Conservation (phyloP, 2,797 vertebrate species). For the Merluccius polli region DNA sequence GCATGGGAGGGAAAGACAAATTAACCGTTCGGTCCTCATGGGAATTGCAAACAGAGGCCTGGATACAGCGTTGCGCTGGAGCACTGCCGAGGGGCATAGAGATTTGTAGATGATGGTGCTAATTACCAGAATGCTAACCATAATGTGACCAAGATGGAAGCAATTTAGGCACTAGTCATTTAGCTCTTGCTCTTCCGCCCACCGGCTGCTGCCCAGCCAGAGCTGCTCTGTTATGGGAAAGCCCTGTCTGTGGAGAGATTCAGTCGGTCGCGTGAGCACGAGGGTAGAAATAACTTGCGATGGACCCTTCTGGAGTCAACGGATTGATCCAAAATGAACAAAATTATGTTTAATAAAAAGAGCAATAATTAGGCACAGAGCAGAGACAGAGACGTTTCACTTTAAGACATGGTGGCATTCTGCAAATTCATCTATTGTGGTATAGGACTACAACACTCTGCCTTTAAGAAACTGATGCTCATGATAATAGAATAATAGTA, state of each 20-base stretch:
- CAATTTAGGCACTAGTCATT: constrained; percentile 86
- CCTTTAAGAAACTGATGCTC: too few relatives aligned
- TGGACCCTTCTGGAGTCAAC: not conserved
- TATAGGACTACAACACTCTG: not conserved
- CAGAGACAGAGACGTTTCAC: not conserved
- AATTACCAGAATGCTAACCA: constrained; percentile 86
- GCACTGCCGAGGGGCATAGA: constrained; percentile 83
- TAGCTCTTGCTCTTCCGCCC: constrained; percentile 82
- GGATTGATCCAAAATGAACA: not conserved
- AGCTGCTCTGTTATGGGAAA: constrained; percentile 55
- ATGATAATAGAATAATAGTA: too few relatives aligned
- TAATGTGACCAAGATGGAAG: constrained; percentile 86
- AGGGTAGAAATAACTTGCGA: constrained; percentile 42
- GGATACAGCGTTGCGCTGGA: constrained; percentile 70
- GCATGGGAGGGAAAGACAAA: constrained; percentile 70
- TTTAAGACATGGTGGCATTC: not conserved
- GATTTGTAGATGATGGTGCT: constrained; percentile 86
- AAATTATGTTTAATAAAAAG: not conserved
- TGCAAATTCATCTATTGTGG: not conserved
- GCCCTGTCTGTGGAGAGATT: constrained; percentile 43
- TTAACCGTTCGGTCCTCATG: constrained; percentile 65
- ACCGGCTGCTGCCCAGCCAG: constrained; percentile 69
- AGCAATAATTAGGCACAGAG: not conserved
- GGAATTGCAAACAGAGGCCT: constrained; percentile 61
- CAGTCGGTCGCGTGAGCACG: constrained; percentile 34